A percentile compares a stretch with the other conserved stretches of the same genome.
Conservation (phyloP, 1,140 invertebrate species). For the Hyles euphorbiae region DNA sequence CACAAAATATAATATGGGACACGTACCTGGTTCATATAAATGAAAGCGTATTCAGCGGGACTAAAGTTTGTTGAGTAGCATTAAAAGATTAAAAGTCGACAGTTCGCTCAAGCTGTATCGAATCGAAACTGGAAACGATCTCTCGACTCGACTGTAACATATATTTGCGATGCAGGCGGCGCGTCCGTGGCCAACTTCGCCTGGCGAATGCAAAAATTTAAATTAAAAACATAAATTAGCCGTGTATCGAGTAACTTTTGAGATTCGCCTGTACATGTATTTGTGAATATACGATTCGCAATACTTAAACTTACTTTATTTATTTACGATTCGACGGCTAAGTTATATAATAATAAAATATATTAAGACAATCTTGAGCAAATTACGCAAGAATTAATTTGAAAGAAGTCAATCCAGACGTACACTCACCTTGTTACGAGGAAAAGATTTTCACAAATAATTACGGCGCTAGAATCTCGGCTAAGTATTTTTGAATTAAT, state of each 20-base stretch:
- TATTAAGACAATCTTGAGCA: neutral
- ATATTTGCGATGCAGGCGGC: constrained; percentile 71
- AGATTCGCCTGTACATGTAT: constrained; percentile 62
- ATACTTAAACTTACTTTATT: constrained; percentile 19
- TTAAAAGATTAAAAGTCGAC: constrained; percentile 74
- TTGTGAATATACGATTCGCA: constrained; percentile 57
- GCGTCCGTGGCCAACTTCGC: constrained; percentile 68
- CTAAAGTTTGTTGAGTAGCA: constrained; percentile 70
- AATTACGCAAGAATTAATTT: constrained; percentile 1
- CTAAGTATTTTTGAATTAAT: constrained; percentile 67
- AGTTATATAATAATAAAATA: neutral
- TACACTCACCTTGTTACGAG: constrained; percentile 10
- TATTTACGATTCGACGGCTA: neutral
- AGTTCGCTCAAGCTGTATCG: constrained; percentile 65
- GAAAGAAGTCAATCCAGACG: constrained; percentile 3
- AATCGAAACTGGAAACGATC: constrained; percentile 61
- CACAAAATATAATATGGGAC: constrained; percentile 30
- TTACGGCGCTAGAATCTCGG: constrained; percentile 52
- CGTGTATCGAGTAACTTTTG: constrained; percentile 72
- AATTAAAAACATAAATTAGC: constrained; percentile 75
- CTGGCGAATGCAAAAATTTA: constrained; percentile 75
- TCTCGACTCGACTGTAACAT: constrained; percentile 56
- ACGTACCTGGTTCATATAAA: constrained; percentile 28
- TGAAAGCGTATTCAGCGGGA: constrained; percentile 37
- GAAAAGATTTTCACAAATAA: constrained; percentile 51